Conservation (phyloP, 2,797 vertebrate genomes). For the Catostomus latipinnis region DNA sequence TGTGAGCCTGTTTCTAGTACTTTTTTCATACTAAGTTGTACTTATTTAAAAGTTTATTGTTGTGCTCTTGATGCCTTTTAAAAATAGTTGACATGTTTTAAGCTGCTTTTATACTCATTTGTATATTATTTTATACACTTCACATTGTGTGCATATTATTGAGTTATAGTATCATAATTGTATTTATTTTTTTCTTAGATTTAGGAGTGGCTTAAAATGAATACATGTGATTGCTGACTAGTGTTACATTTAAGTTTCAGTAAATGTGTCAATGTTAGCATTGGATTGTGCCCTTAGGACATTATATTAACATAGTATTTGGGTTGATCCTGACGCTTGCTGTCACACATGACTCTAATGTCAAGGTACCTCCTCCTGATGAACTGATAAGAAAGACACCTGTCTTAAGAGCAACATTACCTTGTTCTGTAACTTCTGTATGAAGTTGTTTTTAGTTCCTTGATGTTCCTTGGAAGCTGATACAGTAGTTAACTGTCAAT, state of each 20-base stretch:
- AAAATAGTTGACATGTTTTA: too few species aligned
- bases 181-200: neutral
- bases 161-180: neutral
- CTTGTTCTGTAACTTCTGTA: neutral
- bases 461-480: neutral
- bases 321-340: neutral
- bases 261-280: constrained; percentile 20
- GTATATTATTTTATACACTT: neutral
- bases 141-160: neutral
- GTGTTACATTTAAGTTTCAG: neutral
- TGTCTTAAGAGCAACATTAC: neutral
- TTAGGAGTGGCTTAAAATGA: neutral
- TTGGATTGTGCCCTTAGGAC: neutral
- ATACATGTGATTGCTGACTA: neutral
- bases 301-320: neutral
- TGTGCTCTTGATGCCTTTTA: too few species aligned
- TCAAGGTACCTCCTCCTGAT: neutral
- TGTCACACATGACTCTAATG: neutral
- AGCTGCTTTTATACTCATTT: neutral
- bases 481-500: too few species aligned
- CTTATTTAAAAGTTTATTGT: too few species aligned
- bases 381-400: neutral
- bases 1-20: neutral
- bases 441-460: neutral
- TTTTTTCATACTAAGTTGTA: neutral